Percentiles rank a stretch among this genome's conserved stretches.
Evolutionary conservation across 2,113 vertebrate species (phyloP).

Genomic region (Callaeas wilsoni): DNA sequence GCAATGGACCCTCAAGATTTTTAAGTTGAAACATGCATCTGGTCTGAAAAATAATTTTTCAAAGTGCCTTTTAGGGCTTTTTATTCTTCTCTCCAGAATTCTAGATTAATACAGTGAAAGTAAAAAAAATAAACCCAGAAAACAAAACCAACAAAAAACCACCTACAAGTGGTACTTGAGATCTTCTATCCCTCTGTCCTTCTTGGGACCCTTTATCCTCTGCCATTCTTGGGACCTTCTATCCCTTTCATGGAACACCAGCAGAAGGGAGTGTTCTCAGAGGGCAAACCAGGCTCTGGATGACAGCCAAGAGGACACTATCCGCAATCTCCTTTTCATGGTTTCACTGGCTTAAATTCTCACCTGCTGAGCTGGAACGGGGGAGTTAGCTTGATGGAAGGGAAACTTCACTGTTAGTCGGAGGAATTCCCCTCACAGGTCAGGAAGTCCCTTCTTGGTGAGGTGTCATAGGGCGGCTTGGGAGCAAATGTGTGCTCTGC

Average conservation of each 20-base stretch:
- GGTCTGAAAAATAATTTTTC: not conserved
- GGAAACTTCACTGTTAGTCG: not conserved
- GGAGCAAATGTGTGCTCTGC: not conserved
- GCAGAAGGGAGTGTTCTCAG: not conserved
- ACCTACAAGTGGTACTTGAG: not conserved
- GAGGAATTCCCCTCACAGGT: not conserved
- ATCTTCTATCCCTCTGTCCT: not conserved
- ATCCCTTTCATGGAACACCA: not conserved
- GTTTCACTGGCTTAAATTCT: not conserved
- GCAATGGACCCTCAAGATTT: not conserved
- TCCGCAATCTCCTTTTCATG: not conserved
- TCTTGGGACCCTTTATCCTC: not conserved
- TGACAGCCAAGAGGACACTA: fast-evolving
- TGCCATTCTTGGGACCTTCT: not conserved
- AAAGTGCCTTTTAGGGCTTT: not conserved
- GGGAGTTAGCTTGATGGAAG: not conserved
- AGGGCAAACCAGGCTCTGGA: not conserved
- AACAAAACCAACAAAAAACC: not conserved
- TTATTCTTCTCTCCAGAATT: not conserved
- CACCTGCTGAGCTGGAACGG: not conserved
- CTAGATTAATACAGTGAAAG: not conserved
- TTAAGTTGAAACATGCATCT: not conserved
- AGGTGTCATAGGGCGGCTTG: not conserved
- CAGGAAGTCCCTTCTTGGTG: not conserved
- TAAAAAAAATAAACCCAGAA: not conserved